phyloP scores from a whole-genome alignment of 2,113 vertebrate genomes.

The Atrichornis clamosus region DNA sequence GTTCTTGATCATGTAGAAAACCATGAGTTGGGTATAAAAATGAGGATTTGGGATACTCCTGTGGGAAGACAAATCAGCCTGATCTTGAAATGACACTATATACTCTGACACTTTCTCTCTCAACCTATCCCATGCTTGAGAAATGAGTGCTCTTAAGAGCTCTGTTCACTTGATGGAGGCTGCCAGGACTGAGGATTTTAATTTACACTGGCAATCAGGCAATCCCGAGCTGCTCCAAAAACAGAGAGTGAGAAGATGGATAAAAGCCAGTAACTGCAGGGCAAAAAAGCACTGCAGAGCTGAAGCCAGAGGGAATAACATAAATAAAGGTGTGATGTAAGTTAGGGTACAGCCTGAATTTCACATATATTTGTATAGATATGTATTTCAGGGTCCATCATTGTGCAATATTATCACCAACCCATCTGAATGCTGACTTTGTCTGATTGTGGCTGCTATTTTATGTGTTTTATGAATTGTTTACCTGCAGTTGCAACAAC shows the following conservation, averaged over 20 bases:
- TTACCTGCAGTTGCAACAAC: not conserved
- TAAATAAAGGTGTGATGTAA: not conserved
- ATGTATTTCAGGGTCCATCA: not conserved
- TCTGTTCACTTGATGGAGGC: not conserved
- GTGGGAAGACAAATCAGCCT: not conserved
- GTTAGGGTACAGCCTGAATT: not conserved
- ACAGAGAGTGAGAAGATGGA: not conserved
- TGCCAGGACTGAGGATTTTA: not conserved
- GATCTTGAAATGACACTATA: not conserved
- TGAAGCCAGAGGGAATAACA: not conserved
- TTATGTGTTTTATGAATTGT: not conserved
- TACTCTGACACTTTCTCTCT: not conserved
- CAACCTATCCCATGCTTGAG: not conserved
- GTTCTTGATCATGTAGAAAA: not conserved
- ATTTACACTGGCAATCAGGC: not conserved
- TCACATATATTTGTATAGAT: not conserved
- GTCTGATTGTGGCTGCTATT: not conserved
- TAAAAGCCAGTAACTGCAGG: not conserved
- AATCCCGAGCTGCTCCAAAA: not conserved
- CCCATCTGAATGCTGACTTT: not conserved
- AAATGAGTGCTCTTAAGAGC: not conserved
- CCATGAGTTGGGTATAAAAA: fast-evolving
- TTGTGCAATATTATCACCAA: not conserved
- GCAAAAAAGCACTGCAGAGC: not conserved
- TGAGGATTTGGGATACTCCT: not conserved